Conservation (phyloP, 2,797 vertebrate genomes). For the Coracias cyanogaster region DNA sequence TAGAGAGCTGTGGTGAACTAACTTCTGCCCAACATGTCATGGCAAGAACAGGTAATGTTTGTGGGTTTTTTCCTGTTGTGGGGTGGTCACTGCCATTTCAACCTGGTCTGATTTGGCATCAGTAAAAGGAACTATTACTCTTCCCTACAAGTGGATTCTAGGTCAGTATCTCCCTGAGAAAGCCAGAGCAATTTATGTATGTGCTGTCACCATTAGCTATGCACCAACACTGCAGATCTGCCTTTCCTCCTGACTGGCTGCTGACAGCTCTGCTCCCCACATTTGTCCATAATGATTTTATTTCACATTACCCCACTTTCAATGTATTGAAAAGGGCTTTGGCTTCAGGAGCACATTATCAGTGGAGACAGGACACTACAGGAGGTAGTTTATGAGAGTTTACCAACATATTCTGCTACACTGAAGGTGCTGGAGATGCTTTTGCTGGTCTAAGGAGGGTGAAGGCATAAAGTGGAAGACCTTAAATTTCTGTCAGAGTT, state of each 20-base stretch:
- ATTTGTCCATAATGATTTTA: neutral
- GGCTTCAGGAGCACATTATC: neutral
- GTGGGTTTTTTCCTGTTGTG: rapidly evolving
- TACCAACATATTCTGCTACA: neutral
- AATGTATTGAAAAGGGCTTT: neutral
- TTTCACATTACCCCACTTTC: neutral
- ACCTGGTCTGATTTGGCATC: neutral
- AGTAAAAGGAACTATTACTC: neutral
- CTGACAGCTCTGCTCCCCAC: neutral
- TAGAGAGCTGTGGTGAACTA: neutral
- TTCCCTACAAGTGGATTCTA: neutral
- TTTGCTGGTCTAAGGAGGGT: neutral
- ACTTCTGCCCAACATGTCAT: neutral
- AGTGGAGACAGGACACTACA: neutral
- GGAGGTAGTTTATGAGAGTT: neutral
- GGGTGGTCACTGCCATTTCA: neutral
- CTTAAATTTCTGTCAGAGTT: neutral
- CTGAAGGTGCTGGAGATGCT: neutral
- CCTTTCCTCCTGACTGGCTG: neutral
- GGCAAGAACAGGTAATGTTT: neutral
- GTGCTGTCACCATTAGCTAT: neutral
- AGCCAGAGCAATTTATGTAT: neutral
- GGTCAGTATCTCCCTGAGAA: neutral
- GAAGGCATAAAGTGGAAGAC: neutral
- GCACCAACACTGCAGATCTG: neutral